phyloP scores from a whole-genome alignment of 92 coral and sea anemone genomes.

The Blastomussa wellsi region DNA sequence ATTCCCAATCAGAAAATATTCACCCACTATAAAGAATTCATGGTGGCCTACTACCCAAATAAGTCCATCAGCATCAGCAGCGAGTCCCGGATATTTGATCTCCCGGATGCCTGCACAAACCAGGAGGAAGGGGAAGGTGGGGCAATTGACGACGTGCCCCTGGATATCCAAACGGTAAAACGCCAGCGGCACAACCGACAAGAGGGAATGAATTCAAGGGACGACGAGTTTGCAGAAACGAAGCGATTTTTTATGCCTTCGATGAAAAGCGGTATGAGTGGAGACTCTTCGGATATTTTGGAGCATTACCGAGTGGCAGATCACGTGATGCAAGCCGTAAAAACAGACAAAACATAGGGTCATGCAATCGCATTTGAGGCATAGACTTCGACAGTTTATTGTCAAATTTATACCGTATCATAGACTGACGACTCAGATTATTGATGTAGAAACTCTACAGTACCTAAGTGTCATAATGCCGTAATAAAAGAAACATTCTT shows the following conservation, averaged over 20 bases:
- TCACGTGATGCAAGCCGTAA: background rate
- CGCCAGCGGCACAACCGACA: conserved; percentile 18
- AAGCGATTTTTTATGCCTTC: conserved; percentile 34
- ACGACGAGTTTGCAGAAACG: conserved; percentile 21
- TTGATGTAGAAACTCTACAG: no score
- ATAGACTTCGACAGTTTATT: background rate
- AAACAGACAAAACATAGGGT: background rate
- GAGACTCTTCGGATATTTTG: conserved; percentile 22
- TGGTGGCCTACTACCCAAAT: conserved; percentile 60
- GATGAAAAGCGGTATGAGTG: background rate
- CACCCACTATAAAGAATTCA: conserved; percentile 55
- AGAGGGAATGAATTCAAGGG: background rate
- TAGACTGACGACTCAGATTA: no score
- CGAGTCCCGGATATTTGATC: conserved; percentile 48
- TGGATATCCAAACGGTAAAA: conserved; percentile 38
- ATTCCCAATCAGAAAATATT: conserved; percentile 42
- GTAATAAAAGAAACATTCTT: no score
- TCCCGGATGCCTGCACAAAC: conserved; percentile 23
- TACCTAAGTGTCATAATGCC: no score
- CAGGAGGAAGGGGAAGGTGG: conserved; percentile 21
- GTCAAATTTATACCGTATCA: no score
- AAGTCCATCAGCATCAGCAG: conserved; percentile 38
- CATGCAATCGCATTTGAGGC: background rate
- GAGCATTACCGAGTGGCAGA: conserved; percentile 34
- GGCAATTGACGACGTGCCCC: conserved; percentile 28